Evolutionary conservation across 2,888 invertebrate genomes (phyloP), one percentile per base, ranked within the genome.

Genomic region (Cerastis rubricosa): DNA sequence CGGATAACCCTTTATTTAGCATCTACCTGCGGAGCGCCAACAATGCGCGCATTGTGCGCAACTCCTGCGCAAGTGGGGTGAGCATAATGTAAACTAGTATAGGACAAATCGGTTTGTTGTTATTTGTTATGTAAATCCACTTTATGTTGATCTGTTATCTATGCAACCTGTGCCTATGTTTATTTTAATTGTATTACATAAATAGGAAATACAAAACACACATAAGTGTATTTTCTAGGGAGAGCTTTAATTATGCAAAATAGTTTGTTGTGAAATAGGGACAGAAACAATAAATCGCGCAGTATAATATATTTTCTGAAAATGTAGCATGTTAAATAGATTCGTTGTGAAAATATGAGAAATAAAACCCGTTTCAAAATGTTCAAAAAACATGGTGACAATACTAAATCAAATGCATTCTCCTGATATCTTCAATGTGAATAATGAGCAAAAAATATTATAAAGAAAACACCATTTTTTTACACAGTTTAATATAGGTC

Each of bases 1-100:
- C 96, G 96, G 96, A 96, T 96, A 96, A 96, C 96, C 96, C 96
- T 94, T 94, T 91, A 89, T 94, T 94, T 91, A 89, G 85, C 76
- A 80, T 92, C 95, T 96, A 96, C 96, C 96, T 96, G 96, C 94
- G 90, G 86, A 86, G 90, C 87, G 86, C 82, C 89, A 90, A 93
- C 94, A 91, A 92, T 91, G 88, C 89, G 88, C 84, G 91, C 88
- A 92, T 95, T 94, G 94, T 90, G 87, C 88, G 90, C 91, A 89
- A 91, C 90, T 91, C 90, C 89, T 93, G 92, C 89, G 92, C 93
- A 93, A 93, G 88, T 94, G 90, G 93, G 94, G 94, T 94, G 93
- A 84, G 17, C 69, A 87, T 89, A 88, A 80, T 74, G 76, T 72
- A 63, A 70, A 54, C 76, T 77, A 76, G 81, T 83, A 71, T 35